These are phyloP conservation scores for Novumbra hubbsi DNA, from an alignment of 2,797 vertebrate genomes.

Conservation along the genomic window DNA sequence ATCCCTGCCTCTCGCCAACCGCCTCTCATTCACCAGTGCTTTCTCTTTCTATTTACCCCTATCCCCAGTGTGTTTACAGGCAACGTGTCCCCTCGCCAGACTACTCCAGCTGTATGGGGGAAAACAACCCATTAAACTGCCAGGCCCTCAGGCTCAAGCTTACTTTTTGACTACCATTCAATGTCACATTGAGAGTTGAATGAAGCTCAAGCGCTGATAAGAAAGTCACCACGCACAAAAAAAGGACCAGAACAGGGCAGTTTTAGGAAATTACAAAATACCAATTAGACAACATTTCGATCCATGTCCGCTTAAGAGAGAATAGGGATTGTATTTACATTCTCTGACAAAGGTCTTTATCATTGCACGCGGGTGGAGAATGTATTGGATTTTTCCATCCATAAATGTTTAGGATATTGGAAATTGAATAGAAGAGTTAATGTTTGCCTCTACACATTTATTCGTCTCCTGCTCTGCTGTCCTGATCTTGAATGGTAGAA, in stretches of 20 bases:
- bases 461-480: background rate
- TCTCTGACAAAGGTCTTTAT: background rate
- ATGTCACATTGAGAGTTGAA: constrained; percentile 8
- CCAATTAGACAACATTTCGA: background rate
- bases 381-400: background rate
- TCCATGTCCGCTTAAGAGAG: background rate
- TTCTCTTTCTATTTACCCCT: background rate
- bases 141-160: background rate
- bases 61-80: constrained; percentile 17
- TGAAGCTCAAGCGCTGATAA: background rate
- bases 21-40: background rate
- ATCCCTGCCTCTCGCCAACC: background rate
- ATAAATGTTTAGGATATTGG: background rate
- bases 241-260: background rate
- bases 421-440: background rate
- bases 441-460: background rate
- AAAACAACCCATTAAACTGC: constrained; percentile 14
- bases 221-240: background rate
- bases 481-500: background rate
- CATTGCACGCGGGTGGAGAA: background rate
- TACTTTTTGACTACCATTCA: background rate
- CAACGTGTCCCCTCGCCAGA: background rate
- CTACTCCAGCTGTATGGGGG: background rate
- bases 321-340: background rate
- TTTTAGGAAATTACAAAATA: background rate